Evolutionary conservation across 2,797 vertebrate genomes (phyloP).

Genomic region (Morus bassanus): DNA sequence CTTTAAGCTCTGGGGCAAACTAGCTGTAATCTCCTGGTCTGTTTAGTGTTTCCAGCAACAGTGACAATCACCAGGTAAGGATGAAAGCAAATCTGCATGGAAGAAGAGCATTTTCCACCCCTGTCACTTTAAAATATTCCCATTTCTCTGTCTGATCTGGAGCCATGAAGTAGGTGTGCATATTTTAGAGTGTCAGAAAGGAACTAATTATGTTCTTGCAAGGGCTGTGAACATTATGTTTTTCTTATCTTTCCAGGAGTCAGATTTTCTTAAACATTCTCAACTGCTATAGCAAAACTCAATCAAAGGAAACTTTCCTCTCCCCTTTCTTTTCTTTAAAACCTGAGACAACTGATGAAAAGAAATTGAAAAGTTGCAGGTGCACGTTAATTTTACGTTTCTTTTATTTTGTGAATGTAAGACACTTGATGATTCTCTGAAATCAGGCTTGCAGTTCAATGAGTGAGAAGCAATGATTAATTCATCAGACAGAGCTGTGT

Average conservation of each 20-base stretch:
- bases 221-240: background rate
- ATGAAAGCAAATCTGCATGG: background rate
- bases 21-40: background rate
- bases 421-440: background rate
- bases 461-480: background rate
- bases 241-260: constrained; percentile 40
- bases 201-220: constrained; percentile 48
- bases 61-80: background rate
- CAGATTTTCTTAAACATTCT: constrained; percentile 26
- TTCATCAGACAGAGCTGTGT: background rate
- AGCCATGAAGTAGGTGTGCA: background rate
- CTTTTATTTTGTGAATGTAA: background rate
- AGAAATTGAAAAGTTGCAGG: background rate
- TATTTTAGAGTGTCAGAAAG: constrained; percentile 29
- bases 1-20: background rate
- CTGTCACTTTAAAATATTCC: background rate
- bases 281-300: constrained; percentile 11
- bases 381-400: background rate
- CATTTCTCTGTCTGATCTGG: background rate
- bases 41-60: background rate
- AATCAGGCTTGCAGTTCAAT: background rate
- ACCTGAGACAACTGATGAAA: background rate
- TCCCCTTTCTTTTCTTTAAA: background rate
- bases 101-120: background rate
- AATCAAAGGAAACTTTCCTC: background rate